phyloP scores from a whole-genome alignment of 2,113 vertebrate species.

The Pungitius pungitius region DNA sequence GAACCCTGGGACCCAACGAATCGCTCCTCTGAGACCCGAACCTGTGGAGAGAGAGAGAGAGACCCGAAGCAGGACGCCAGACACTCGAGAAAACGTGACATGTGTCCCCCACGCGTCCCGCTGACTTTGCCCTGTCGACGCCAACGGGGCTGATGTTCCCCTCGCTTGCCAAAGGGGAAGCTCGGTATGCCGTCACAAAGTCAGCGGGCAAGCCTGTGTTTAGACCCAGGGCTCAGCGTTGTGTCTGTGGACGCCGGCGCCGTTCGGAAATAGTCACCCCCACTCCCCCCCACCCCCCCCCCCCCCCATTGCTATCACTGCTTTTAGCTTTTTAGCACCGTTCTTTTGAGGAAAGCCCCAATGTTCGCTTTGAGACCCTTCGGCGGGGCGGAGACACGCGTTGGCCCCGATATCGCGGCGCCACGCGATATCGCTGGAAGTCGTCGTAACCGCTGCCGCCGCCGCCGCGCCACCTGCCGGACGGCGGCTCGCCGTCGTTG shows the following conservation, averaged over 20 bases:
- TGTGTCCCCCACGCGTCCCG: conserved; percentile 44
- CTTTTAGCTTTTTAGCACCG: background rate
- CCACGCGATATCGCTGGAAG: no score
- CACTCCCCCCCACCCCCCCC: no score
- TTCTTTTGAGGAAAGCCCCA: conserved; percentile 6
- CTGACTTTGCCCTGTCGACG: conserved; percentile 40
- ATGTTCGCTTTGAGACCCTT: no score
- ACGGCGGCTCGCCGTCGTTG: no score
- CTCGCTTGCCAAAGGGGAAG: conserved; percentile 47
- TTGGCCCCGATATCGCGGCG: no score
- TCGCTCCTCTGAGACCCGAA: conserved; percentile 37
- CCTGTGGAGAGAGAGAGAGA: conserved; percentile 34
- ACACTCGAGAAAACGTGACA: no score
- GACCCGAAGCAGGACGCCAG: no score
- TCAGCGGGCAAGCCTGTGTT: conserved; percentile 44
- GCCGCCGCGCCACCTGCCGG: no score
- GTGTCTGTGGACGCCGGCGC: conserved; percentile 18
- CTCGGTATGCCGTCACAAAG: conserved; percentile 31
- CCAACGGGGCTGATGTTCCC: conserved; percentile 34
- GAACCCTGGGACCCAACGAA: no score
- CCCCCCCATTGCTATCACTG: background rate
- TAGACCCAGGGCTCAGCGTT: conserved; percentile 35
- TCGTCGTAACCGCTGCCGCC: no score
- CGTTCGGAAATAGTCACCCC: no score
- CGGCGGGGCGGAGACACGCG: no score